phyloP scores from a whole-genome alignment of 2,113 vertebrate genomes.

The Tragulus kanchil region DNA sequence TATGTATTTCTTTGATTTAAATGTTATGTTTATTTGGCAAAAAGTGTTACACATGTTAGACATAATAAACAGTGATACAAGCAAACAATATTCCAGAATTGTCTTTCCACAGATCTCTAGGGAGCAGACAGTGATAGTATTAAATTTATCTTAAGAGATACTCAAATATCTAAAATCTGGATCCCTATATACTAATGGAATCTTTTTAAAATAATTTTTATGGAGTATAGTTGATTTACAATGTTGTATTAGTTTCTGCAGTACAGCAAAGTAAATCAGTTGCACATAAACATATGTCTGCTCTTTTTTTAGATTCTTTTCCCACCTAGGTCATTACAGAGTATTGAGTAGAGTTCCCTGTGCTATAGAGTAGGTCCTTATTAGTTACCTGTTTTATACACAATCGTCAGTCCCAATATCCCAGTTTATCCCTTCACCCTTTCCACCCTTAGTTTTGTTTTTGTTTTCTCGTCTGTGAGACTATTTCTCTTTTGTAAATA shows the following conservation, averaged over 20 bases:
- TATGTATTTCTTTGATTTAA: not conserved
- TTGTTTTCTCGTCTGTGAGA: not conserved
- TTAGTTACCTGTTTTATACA: not conserved
- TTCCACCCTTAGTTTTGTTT: not conserved
- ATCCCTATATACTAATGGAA: not conserved
- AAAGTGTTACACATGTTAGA: not conserved
- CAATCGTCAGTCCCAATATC: not conserved
- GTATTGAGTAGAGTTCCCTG: not conserved
- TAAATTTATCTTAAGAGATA: slow-evolving; percentile 24
- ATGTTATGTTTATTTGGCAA: not conserved
- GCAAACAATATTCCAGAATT: not conserved
- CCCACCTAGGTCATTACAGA: not conserved
- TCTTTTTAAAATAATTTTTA: not conserved
- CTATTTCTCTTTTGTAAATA: not conserved
- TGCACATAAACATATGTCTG: not conserved
- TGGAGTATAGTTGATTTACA: not conserved
- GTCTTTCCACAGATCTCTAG: not conserved
- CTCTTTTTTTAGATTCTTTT: not conserved
- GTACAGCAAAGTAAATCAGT: not conserved
- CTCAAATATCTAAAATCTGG: not conserved
- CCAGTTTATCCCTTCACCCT: not conserved
- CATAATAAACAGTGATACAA: not conserved
- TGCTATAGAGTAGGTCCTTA: not conserved
- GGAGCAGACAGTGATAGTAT: not conserved
- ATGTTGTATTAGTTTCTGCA: not conserved